Base-by-base conservation (phyloP, 1,140 invertebrate species). In the Phymorhynchus buccinoides region DNA sequence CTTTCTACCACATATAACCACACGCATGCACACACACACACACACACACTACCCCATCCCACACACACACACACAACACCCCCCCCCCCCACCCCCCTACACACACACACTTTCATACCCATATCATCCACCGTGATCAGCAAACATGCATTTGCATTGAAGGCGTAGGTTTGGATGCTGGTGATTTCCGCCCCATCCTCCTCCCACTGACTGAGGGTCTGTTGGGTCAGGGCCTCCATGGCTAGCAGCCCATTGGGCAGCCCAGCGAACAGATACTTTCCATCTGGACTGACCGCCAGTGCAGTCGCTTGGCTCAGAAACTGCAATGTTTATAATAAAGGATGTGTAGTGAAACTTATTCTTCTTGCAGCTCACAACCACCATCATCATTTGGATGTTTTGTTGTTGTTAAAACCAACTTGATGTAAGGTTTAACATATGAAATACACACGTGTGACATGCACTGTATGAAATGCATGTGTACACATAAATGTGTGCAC, bases 71-170 rank as follows among this genome's bases (percentile, higher is more conserved):
- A 32, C 1, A 3, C 30, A 62, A 14, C 3, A 14, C 16, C 56
- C 3, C 18, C 16, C 56, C 16, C 30, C 16, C 56, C 3, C 56
- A 62, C 56, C 3, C 18, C 16, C 56, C 16, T 27, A 62, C 56
- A 62, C 56, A 68, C 16, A 73, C 22, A 78, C 27, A 68, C 14
- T 22, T 27, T n/a, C 35, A 62, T 88, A 92, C 92, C 92, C 90
- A 92, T 91, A 77, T 92, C 90, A 90, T 92, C 92, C 48, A 92
- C 83, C 14, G 90, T 88, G 22, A 88, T 80, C 27, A 92, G 48
- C 12, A 92, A 75, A 87, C 90, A 88, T 4, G 80, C 86, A 37
- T 90, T 86, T n/a, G 83, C 85, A 37, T 73, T 87, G 56, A 91
- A 87, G 1, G 88, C 79, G 56, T 88, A 88, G 22, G 88, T 79